Evolutionary conservation across 2,888 invertebrate genomes (phyloP), one percentile per base, ranked within the genome.

Genomic region (Acrocera orbiculus): DNA sequence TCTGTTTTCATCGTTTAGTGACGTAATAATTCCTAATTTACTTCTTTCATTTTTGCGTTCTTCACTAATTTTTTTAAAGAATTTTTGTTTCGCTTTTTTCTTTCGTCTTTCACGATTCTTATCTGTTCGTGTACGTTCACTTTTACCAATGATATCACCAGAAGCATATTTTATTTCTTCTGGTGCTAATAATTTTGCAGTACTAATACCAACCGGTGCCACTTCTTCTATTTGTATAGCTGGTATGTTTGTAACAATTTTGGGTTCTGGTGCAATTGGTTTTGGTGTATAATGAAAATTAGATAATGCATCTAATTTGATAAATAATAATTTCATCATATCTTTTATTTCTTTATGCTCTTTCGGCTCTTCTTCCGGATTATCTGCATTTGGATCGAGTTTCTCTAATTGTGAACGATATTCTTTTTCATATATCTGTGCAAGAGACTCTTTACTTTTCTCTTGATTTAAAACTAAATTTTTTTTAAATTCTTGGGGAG

Each of bases 221-320:
- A 93, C 90, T 61, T 98, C 96, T 59, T 98, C 98, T 73, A 93
- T 82, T 19, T 67, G 71, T 31, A 96, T 74, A 0, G 92, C 85
- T 2, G 95, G 86, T 40, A 86, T 66, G 53, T 98, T 95, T 38
- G 76, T 81, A 5, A 96, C 69, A 38, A 98, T 79, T 61, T 81
- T 85, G 3, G 92, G 65, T 49, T 96, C 95, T 0, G 90, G 81
- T 38, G 74, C 70, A 2, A 77, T 74, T 36, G 74, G 70, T 64
- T 78, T 85, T 0, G 96, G 95, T 27, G 90, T 90, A 50, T 82
- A 96, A 57, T 93, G 86, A 59, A 81, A 93, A 57, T 96, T 92
- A 2, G 82, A 80, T 10, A 98, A 64, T 0, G 93, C 85, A 61
- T 96, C 92, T 25, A 98, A 63, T 56, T 93, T 82, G 1, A 67